Evolutionary conservation across 2,797 vertebrate genomes (phyloP), one percentile per base, ranked within the genome.

Genomic region (Dryobates pubescens): DNA sequence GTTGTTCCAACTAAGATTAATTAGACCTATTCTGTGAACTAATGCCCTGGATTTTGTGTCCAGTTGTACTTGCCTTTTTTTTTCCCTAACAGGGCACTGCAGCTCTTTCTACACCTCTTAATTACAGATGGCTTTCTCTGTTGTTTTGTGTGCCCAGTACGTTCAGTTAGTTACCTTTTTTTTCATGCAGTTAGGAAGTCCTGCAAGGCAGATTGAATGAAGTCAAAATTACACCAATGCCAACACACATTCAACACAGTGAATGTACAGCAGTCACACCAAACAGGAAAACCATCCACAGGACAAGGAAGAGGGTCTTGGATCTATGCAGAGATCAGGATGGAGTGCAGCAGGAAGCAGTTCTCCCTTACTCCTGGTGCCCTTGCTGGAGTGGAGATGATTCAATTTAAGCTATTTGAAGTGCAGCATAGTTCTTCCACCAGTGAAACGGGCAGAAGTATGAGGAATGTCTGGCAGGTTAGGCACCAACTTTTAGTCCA

Each of bases 11-110:
- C 7, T 70, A 19, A 16, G 47, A 53, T 79, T 34, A 30, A 23
- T 87, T 49, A 12, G 51, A 10, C 64, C 11, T 62, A 10, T 65
- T 13, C 13, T 16, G 41, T 51, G 11, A 82, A 29, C 7, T 26
- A 59, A 45, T 15, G 13, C 0, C 0, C 20, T 64, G 51, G 2
- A 6, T 90, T 88, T 81, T 78, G 23, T 56, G 23, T 65, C 1
- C 17, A 47, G 14, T 63, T 75, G 18, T 56, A 30, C 8, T 6
- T 72, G 6, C 53, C 1, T 22, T 38, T 10, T 38, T 38, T 92
- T 84, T 22, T 17, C 64, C n/a, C 24, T 65, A 45, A 41, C 3
- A 14, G 30, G 57, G 45, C 27, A 34, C 32, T 34, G 45, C 61
- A 72, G 17, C 27, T 70, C 30, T 18, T 43, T 47, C 56, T 65